phyloP scores from a whole-genome alignment of 1,140 invertebrate genomes.

The Lepidurus packardi region DNA sequence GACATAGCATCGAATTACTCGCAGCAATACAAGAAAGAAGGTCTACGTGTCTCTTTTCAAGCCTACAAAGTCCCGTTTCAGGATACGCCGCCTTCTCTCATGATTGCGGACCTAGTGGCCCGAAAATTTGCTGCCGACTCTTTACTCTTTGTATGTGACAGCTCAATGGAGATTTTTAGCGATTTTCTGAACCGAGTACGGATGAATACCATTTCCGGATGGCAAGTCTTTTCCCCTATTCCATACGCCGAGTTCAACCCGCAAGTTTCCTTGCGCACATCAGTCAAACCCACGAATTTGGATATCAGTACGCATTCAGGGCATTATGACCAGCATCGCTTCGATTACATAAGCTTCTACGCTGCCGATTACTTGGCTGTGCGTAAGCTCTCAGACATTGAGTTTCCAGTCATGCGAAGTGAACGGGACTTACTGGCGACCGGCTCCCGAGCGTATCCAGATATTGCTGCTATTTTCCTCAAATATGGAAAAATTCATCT shows the following conservation, averaged over 20 bases:
- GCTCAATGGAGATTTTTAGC: constrained; percentile 59
- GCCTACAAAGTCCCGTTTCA: constrained; percentile 50
- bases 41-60: constrained; percentile 59
- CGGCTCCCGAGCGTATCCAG: constrained; percentile 40
- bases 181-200: constrained; percentile 80
- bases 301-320: constrained; percentile 72
- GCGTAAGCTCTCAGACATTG: constrained; percentile 54
- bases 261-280: constrained; percentile 50
- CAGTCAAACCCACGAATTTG: constrained; percentile 53
- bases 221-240: constrained; percentile 73
- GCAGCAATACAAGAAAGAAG: constrained; percentile 62
- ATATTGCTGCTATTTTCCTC: constrained; percentile 61
- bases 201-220: constrained; percentile 75
- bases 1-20: constrained; percentile 54
- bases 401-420: constrained; percentile 55
- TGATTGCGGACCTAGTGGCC: constrained; percentile 61
- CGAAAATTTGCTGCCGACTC: constrained; percentile 64
- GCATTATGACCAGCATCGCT: constrained; percentile 68
- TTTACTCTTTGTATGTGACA: constrained; percentile 59
- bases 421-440: constrained; percentile 56
- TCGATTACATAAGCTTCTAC: constrained; percentile 72
- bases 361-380: constrained; percentile 69
- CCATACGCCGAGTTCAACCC: constrained; percentile 73
- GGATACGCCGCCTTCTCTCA: constrained; percentile 50
- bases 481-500: constrained; percentile 55